Evolutionary conservation across 2,113 vertebrate species (phyloP).

Genomic region (Callopanchax toddi): DNA sequence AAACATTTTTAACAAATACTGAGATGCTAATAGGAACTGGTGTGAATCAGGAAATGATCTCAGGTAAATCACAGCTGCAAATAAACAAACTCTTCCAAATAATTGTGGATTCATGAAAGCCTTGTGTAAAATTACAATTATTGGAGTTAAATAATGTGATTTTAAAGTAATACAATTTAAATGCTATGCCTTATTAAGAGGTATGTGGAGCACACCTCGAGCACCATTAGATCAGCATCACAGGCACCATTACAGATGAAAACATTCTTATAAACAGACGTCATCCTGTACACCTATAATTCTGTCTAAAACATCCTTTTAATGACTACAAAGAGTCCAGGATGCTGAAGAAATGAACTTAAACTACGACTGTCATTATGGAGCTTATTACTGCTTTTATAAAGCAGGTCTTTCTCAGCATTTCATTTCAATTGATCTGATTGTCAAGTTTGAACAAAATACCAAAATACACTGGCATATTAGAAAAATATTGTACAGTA

Average conservation of each 20-base stretch:
- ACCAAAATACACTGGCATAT: slow-evolving; percentile 31
- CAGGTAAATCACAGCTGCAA: no score
- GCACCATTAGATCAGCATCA: slow-evolving; percentile 33
- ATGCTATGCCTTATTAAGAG: not conserved
- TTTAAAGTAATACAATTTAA: slow-evolving; percentile 8
- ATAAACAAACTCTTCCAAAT: slow-evolving; percentile 2
- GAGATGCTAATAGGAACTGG: slow-evolving; percentile 6
- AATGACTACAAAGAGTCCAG: slow-evolving; percentile 7
- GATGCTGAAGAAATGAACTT: not conserved
- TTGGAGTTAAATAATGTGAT: not conserved
- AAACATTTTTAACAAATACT: slow-evolving; percentile 58
- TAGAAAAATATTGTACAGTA: slow-evolving; percentile 46
- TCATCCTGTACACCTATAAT: slow-evolving; percentile 15
- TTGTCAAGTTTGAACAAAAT: slow-evolving; percentile 60
- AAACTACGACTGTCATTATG: no score
- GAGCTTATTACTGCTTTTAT: slow-evolving; percentile 29
- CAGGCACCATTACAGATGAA: slow-evolving; percentile 15
- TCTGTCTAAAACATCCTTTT: slow-evolving; percentile 39
- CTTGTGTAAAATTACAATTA: slow-evolving; percentile 3
- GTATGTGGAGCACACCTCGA: slow-evolving; percentile 7
- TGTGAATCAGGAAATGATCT: slow-evolving; percentile 7
- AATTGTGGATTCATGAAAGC: not conserved
- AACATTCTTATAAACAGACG: slow-evolving; percentile 14
- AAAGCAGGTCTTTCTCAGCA: slow-evolving; percentile 28
- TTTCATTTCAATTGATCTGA: slow-evolving; percentile 47